phyloP scores from a whole-genome alignment of 2,888 invertebrate species.

The Eutolmus rufibarbis region DNA sequence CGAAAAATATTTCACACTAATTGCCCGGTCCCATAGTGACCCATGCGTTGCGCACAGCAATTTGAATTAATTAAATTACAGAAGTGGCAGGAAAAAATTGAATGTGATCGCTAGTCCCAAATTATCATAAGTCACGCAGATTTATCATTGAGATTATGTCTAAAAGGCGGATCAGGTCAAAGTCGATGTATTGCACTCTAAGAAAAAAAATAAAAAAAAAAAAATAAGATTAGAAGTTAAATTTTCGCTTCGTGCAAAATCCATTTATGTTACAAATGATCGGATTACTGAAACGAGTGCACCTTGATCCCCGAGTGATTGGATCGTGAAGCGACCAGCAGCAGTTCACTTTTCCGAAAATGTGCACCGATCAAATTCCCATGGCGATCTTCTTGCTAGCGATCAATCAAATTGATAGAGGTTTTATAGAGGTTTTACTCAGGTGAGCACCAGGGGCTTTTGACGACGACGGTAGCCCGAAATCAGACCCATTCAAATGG shows the following conservation, averaged over 20 bases:
- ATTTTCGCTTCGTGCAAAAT: neutral
- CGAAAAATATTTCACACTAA: slow-evolving; percentile 19
- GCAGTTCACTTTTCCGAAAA: slow-evolving; percentile 16
- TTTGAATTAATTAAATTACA: slow-evolving; percentile 27
- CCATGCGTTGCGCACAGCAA: neutral
- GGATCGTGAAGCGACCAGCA: neutral
- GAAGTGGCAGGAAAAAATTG: slow-evolving; percentile 7
- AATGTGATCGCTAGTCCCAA: neutral
- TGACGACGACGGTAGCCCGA: neutral
- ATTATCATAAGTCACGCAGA: slow-evolving; percentile 34
- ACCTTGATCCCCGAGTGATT: neutral
- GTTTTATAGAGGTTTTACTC: neutral
- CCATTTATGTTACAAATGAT: neutral
- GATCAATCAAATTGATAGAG: slow-evolving; percentile 20
- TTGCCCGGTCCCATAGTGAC: neutral
- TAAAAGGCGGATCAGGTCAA: neutral
- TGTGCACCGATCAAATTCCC: slow-evolving; percentile 14
- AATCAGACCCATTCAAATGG: slow-evolving; percentile 10
- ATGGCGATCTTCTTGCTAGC: neutral
- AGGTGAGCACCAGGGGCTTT: neutral
- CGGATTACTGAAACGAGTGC: neutral
- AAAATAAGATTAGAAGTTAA: neutral
- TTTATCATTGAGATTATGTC: slow-evolving; percentile 6
- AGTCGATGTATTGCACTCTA: neutral
- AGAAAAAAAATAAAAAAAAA: neutral